phyloP scores from a whole-genome alignment of 2,888 invertebrate species.

The Melitaea athalia region DNA sequence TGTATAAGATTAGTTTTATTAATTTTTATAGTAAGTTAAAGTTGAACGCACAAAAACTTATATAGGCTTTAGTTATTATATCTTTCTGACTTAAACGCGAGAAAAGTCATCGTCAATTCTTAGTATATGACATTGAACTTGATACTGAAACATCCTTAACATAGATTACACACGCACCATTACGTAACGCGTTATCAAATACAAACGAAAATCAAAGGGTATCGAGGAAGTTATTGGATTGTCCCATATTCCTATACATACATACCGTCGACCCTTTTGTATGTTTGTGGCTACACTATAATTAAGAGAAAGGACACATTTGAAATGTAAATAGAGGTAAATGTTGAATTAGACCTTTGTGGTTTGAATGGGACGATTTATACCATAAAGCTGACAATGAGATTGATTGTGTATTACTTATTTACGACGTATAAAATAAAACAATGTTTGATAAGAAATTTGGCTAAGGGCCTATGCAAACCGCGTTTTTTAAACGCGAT shows the following conservation, averaged over 20 bases:
- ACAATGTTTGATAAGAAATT: too few species aligned
- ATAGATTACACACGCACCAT: not conserved
- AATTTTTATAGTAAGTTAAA: not conserved
- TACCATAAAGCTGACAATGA: not conserved
- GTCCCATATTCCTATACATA: not conserved
- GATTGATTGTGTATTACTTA: not conserved
- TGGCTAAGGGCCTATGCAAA: too few species aligned
- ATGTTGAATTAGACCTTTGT: conserved; percentile 20
- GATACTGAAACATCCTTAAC: not conserved
- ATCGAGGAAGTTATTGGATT: not conserved
- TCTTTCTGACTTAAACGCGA: too few species aligned
- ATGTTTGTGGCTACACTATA: conserved; percentile 15
- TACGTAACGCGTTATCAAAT: not conserved
- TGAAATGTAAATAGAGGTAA: conserved; percentile 31
- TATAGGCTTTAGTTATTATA: too few species aligned
- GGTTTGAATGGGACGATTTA: conserved; percentile 11
- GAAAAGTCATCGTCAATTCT: too few species aligned
- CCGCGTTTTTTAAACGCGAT: too few species aligned
- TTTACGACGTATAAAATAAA: too few species aligned
- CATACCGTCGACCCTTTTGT: conserved; percentile 3
- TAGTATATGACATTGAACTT: not conserved
- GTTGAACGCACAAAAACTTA: too few species aligned
- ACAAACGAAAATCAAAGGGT: conserved; percentile 1
- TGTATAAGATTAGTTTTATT: not conserved
- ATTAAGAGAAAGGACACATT: conserved; percentile 30